Evolutionary conservation across 2,113 vertebrate genomes (phyloP).

Genomic region (Pomatorhinus ruficollis): DNA sequence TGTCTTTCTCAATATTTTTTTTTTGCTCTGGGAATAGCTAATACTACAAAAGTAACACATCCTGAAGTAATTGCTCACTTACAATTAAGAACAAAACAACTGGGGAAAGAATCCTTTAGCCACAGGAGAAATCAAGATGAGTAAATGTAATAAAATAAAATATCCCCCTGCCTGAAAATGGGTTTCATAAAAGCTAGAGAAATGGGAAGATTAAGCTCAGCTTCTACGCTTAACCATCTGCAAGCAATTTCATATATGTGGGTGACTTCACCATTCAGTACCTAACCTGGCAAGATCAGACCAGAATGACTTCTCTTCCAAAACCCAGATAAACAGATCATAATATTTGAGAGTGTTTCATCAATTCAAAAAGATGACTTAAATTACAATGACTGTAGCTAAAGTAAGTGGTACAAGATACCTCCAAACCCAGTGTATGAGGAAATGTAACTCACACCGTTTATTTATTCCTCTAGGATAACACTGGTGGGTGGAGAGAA

Average conservation of each 20-base stretch:
- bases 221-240: conserved; percentile 27
- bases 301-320: background rate
- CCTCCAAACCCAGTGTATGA: background rate
- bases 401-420: background rate
- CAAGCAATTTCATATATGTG: conserved; percentile 26
- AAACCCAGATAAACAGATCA: conserved; percentile 40
- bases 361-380: background rate
- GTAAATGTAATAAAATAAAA: conserved; percentile 55
- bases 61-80: conserved; percentile 58
- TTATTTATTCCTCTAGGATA: background rate
- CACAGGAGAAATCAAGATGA: conserved; percentile 57
- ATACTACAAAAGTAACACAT: conserved; percentile 19
- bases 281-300: conserved; percentile 8
- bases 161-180: conserved; percentile 1
- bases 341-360: conserved; percentile 38
- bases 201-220: background rate
- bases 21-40: background rate
- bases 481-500: background rate
- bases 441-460: background rate
- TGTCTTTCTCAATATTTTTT: background rate
- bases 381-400: background rate
- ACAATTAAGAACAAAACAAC: conserved; percentile 52
- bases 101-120: conserved; percentile 14
- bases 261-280: conserved; percentile 18
- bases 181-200: conserved; percentile 28